Evolutionary conservation across 2,797 vertebrate genomes (phyloP), one percentile per base, ranked within the genome.

Genomic region (Sylvilagus floridanus): DNA sequence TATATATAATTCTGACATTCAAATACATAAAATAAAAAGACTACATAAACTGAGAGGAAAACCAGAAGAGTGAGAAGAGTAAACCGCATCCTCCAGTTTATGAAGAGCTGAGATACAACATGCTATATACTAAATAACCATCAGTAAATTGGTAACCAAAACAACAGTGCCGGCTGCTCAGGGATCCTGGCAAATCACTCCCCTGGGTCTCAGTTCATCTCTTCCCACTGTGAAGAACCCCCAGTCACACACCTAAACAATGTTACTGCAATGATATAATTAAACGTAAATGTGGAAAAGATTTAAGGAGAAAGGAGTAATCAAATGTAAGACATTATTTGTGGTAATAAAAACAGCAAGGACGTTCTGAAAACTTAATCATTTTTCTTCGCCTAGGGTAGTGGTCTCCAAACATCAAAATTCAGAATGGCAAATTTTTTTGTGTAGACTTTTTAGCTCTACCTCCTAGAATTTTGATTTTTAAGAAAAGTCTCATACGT

Each of bases 221-320:
- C 66, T 88, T 90, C 76, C 81, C 32, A 60, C 47, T 76, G 86
- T 0, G 93, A 71, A 93, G 60, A 96, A 52, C 84, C 52, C 9
- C 54, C 47, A 65, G 11, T n/a, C n/a, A 82, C 17, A 75, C 7
- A 77, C 7, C 83, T 84, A 73, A 95, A 87, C 52, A n/a, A 77
- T 76, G 65, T 57, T 71, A 78, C 6, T 75, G 16, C 73, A 84
- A 84, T 21, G 30, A 84, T 89, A 32, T 79, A 83, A 83, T 35
- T 65, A 77, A 65, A 16, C 12, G 22, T 54, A 76, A 66, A 28
- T 66, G 26, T 42, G 30, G 63, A 42, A 26, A 84, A 91, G 60
- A 2, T 10, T 57, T 65, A 94, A 88, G 57, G 52, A 77, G 42
- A 66, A 47, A 85, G 22, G 69, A 89, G 68, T 60, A 92, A 87